Percentiles rank a stretch among this genome's conserved stretches.
phyloP scores from a whole-genome alignment of 1,140 invertebrate species.

The Wasmannia auropunctata region DNA sequence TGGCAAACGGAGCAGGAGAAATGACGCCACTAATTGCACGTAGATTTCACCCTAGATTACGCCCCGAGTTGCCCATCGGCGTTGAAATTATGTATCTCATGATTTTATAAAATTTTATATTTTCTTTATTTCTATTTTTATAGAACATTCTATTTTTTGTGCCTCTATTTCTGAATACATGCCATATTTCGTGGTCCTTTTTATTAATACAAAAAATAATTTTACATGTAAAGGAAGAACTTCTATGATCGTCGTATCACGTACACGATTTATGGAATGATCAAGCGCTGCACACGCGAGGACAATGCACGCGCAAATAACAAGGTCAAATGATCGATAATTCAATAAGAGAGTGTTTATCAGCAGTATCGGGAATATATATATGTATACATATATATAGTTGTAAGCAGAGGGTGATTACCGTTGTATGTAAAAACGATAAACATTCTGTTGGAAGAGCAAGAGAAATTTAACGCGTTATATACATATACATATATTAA shows the following conservation, averaged over 20 bases:
- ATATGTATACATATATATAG: neutral
- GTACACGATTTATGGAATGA: neutral
- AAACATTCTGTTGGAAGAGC: neutral
- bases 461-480: neutral
- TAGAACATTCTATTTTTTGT: neutral
- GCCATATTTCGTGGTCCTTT: no score
- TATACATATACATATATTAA: neutral
- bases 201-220: neutral
- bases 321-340: slow-evolving; percentile 20
- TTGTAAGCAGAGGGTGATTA: neutral
- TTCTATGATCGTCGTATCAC: neutral
- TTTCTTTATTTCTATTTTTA: neutral
- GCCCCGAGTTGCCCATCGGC: neutral
- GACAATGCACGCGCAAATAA: neutral
- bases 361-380: neutral
- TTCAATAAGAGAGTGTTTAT: neutral
- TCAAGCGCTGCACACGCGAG: neutral
- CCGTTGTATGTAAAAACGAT: neutral
- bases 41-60: neutral
- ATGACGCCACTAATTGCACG: neutral
- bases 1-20: neutral
- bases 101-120: neutral
- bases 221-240: neutral
- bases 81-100: neutral
- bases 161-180: no score